phyloP scores from a whole-genome alignment of 2,113 vertebrate species.

The Thryonomys swinderianus region DNA sequence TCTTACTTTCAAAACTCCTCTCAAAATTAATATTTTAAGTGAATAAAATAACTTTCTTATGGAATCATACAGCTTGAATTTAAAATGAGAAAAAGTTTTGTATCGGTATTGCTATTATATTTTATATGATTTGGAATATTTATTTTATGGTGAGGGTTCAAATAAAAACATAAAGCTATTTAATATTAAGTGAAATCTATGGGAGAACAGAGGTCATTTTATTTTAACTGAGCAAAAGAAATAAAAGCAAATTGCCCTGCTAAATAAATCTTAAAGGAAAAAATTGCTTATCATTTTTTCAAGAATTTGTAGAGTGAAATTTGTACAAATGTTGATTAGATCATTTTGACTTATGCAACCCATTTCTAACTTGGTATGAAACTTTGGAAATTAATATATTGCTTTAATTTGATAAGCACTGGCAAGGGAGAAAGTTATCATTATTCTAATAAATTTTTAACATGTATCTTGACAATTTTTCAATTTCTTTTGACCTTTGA shows the following conservation, averaged over 20 bases:
- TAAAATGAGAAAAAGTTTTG: slow-evolving; percentile 53
- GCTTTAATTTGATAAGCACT: slow-evolving; percentile 73
- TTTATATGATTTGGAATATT: slow-evolving; percentile 52
- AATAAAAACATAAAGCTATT: slow-evolving; percentile 51
- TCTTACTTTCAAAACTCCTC: background rate
- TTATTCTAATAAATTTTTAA: slow-evolving; percentile 78
- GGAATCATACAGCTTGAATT: background rate
- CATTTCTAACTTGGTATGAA: slow-evolving; percentile 56
- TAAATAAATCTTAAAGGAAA: slow-evolving; percentile 55
- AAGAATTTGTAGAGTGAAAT: slow-evolving; percentile 61
- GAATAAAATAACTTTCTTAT: slow-evolving; percentile 15
- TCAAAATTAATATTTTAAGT: slow-evolving; percentile 5
- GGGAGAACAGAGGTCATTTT: slow-evolving; percentile 50
- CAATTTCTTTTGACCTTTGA: slow-evolving; percentile 77
- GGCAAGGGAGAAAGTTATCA: slow-evolving; percentile 69
- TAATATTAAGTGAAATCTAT: slow-evolving; percentile 7
- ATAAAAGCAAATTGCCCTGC: slow-evolving; percentile 7
- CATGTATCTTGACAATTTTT: slow-evolving; percentile 70
- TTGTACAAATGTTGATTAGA: slow-evolving; percentile 40
- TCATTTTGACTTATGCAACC: slow-evolving; percentile 67
- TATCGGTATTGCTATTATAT: background rate
- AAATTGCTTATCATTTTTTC: slow-evolving; percentile 54
- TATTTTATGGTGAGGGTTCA: slow-evolving; percentile 6
- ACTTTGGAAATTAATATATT: slow-evolving; percentile 68
- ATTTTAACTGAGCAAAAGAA: slow-evolving; percentile 45